Evolutionary conservation across 2,113 vertebrate genomes (phyloP), one percentile per base, ranked within the genome.

Genomic region (Brachypodius melanocephalos): DNA sequence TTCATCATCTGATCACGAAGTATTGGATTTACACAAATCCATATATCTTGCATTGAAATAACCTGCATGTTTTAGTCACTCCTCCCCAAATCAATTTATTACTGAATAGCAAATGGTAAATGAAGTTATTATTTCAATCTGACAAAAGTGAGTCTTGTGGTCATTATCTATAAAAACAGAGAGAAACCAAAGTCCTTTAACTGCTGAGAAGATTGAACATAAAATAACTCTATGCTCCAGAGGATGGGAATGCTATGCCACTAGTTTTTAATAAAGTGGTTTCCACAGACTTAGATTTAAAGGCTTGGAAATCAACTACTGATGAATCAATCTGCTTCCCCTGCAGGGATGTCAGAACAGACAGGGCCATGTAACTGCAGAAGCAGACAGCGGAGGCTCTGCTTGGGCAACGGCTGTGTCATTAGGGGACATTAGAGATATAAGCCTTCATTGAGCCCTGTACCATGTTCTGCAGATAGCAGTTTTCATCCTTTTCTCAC

Each of bases 31-130:
- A 25, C 28, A 34, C 34, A 95, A 94, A 95, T 88, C 74, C 63
- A 94, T 93, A 77, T 15, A 84, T 29, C 38, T 59, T 82, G 20
- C 49, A 88, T 5, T 79, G 65, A 65, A 94, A 78, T 89, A 94
- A 91, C 91, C 67, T 92, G 34, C 49, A 86, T 92, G 52, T 81
- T 95, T n/a, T 61, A 63, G 57, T 51, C 26, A 80, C 61, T 94
- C 81, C 81, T 96, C 78, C 72, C 49, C 26, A 82, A 88, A 96
- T 85, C 93, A 79, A 96, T 96, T 93, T 88, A 92, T 65, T 89
- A 76, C 68, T 69, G 54, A 92, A 57, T 21, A 85, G 63, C 34
- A 90, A 93, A 89, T 49, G 24, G 84, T 43, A 90, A 93, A 91
- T 71, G 45, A 90, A 89, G 73, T 81, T 67, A 16, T 78, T 88